Percentiles rank a stretch among this genome's conserved stretches.
phyloP scores from a whole-genome alignment of 2,797 vertebrate species.

The Falco columbarius region DNA sequence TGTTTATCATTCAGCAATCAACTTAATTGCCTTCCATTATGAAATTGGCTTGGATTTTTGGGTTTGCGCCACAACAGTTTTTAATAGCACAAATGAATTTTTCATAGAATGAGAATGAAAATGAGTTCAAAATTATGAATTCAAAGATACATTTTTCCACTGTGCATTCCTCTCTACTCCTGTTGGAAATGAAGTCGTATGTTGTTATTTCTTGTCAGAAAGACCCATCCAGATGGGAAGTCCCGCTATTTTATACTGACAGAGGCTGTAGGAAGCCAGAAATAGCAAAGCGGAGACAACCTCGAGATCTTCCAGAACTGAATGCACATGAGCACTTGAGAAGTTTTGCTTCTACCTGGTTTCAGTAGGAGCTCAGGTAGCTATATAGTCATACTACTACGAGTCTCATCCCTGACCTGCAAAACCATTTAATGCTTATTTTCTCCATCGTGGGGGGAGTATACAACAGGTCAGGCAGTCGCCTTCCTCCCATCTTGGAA shows the following conservation, averaged over 20 bases:
- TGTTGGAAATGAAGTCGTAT: slow-evolving; percentile 20
- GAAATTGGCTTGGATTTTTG: slow-evolving; percentile 68
- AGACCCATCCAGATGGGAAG: slow-evolving; percentile 28
- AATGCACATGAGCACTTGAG: background rate
- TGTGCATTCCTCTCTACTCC: slow-evolving; percentile 8
- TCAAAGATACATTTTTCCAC: background rate
- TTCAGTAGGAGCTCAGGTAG: background rate
- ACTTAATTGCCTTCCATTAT: slow-evolving; percentile 64
- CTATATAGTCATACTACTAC: accelerated
- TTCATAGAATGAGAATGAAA: slow-evolving; percentile 49
- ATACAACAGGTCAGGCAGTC: background rate
- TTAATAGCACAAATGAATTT: slow-evolving; percentile 63
- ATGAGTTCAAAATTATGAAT: slow-evolving; percentile 26
- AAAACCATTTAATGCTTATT: background rate
- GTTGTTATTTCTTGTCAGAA: slow-evolving; percentile 30
- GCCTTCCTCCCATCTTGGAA: background rate
- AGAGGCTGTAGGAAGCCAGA: background rate
- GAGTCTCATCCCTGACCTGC: background rate
- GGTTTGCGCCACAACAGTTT: slow-evolving; percentile 43
- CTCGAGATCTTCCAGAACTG: background rate
- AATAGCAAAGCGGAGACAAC: background rate
- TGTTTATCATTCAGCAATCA: slow-evolving; percentile 67
- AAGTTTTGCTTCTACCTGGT: background rate
- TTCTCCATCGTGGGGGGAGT: accelerated
- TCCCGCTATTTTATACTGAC: slow-evolving; percentile 6